A percentile compares a stretch with the other conserved stretches of the same genome.
These are phyloP conservation scores for Brachyopa scutellaris DNA, from an alignment of 2,888 invertebrate genomes.

Conservation along the genomic window DNA sequence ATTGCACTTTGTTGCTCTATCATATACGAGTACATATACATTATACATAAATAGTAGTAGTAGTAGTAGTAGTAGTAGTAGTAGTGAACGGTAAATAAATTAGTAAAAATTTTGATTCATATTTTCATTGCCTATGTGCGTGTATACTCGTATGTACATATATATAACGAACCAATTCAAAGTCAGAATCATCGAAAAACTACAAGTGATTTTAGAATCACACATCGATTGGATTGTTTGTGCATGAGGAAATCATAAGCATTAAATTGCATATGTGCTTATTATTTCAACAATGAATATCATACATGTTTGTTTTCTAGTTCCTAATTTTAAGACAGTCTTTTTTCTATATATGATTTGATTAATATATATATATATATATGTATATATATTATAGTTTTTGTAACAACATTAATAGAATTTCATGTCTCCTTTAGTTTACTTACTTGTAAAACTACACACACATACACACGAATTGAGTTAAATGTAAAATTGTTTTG, in stretches of 20 bases:
- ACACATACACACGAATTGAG: conserved; percentile 35
- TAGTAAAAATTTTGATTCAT: conserved; percentile 8
- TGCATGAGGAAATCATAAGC: conserved; percentile 67
- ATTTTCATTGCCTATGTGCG: conserved; percentile 29
- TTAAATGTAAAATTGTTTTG: conserved; percentile 18
- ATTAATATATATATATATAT: no score
- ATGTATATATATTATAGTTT: no score
- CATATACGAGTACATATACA: conserved; percentile 1
- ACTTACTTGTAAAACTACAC: conserved; percentile 45
- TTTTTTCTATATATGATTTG: conserved; percentile 74
- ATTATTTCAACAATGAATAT: conserved; percentile 65
- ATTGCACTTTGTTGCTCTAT: conserved; percentile 56
- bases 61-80: no score
- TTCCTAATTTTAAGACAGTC: conserved; percentile 75
- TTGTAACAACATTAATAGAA: conserved; percentile 67
- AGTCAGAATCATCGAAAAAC: conserved; percentile 40
- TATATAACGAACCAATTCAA: conserved; percentile 29
- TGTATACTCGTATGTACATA: no score
- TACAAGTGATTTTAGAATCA: conserved; percentile 39
- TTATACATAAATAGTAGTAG: no score
- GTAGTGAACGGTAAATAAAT: conserved; percentile 31
- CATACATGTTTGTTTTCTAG: conserved; percentile 54
- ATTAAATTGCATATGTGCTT: conserved; percentile 64
- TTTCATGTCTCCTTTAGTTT: conserved; percentile 47
- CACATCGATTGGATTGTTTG: conserved; percentile 62